Percentiles rank a stretch among this genome's conserved stretches.
Evolutionary conservation across 2,888 invertebrate genomes (phyloP).

Genomic region (Iselma pallidipennis): DNA sequence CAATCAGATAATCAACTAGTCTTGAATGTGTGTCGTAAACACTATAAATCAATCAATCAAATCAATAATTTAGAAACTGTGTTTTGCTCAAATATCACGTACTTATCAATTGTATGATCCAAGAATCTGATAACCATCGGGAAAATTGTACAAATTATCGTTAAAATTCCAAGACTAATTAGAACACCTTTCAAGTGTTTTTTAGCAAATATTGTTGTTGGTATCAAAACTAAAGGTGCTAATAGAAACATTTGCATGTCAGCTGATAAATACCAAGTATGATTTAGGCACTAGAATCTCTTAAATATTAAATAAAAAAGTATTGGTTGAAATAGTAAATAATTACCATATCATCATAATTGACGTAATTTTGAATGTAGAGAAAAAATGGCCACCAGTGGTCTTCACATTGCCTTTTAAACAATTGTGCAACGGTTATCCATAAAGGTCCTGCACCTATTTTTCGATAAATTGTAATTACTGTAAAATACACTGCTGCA

Average conservation of each 20-base stretch:
- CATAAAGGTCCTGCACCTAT: slow-evolving; percentile 56
- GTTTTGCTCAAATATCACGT: not conserved
- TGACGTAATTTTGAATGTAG: slow-evolving; percentile 54
- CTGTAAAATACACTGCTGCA: slow-evolving; percentile 50
- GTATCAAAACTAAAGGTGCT: slow-evolving; percentile 47
- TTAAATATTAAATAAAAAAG: not conserved
- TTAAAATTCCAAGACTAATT: slow-evolving; percentile 18
- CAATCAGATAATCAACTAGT: slow-evolving; percentile 16
- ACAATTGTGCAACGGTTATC: slow-evolving; percentile 27
- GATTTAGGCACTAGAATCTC: slow-evolving; percentile 46
- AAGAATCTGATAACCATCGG: slow-evolving; percentile 12
- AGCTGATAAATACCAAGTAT: slow-evolving; percentile 51
- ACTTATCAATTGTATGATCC: slow-evolving; percentile 19
- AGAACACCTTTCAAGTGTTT: slow-evolving; percentile 30
- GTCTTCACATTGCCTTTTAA: slow-evolving; percentile 38
- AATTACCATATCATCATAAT: slow-evolving; percentile 34
- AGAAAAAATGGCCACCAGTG: slow-evolving; percentile 54
- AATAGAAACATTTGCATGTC: slow-evolving; percentile 51
- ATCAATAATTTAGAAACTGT: not conserved
- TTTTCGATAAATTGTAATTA: slow-evolving; percentile 51
- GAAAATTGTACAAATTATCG: slow-evolving; percentile 6
- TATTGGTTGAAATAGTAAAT: not conserved
- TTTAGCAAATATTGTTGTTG: slow-evolving; percentile 31
- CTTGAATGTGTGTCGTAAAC: slow-evolving; percentile 21
- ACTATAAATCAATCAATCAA: slow-evolving; percentile 1